Evolutionary conservation across 1,140 invertebrate species (phyloP).

Genomic region (Drosophila subobscura): DNA sequence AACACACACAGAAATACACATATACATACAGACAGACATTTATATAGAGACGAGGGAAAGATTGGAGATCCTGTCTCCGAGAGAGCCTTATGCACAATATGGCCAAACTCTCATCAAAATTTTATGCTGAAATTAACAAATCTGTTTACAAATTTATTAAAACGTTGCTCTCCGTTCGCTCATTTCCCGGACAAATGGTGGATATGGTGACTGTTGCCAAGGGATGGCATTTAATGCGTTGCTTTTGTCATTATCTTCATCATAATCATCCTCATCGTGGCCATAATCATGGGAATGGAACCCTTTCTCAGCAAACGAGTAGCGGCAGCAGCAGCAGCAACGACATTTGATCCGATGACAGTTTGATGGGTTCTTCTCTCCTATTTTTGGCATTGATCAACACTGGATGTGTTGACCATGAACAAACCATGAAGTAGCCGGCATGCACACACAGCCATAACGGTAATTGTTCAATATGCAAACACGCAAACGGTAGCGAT

Average conservation of each 20-base stretch:
- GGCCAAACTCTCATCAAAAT: conserved; percentile 83
- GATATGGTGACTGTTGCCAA: neutral
- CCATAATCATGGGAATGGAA: conserved; percentile 3
- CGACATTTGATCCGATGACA: conserved; percentile 48
- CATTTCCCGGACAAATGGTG: conserved; percentile 41
- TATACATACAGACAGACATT: conserved; percentile 10
- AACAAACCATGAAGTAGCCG: conserved; percentile 34
- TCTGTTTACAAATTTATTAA: conserved; percentile 84
- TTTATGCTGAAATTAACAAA: conserved; percentile 84
- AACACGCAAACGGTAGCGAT: conserved; percentile 79
- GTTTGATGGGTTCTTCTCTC: conserved; percentile 43
- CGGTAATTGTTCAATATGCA: conserved; percentile 80
- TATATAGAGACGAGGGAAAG: conserved; percentile 11
- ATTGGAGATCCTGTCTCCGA: conserved; percentile 33
- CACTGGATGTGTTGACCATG: conserved; percentile 29
- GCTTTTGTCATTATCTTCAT: conserved; percentile 36
- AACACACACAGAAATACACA: conserved; percentile 28
- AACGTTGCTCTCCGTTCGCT: conserved; percentile 68
- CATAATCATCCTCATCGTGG: conserved; percentile 19
- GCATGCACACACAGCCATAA: conserved; percentile 47
- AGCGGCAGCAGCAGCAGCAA: neutral
- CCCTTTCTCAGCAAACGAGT: conserved; percentile 31
- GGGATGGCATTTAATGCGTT: conserved; percentile 17
- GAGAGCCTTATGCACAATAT: conserved; percentile 67
- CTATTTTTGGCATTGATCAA: conserved; percentile 43